Evolutionary conservation across 2,888 invertebrate species (phyloP).

Genomic region (Villa cingulata): DNA sequence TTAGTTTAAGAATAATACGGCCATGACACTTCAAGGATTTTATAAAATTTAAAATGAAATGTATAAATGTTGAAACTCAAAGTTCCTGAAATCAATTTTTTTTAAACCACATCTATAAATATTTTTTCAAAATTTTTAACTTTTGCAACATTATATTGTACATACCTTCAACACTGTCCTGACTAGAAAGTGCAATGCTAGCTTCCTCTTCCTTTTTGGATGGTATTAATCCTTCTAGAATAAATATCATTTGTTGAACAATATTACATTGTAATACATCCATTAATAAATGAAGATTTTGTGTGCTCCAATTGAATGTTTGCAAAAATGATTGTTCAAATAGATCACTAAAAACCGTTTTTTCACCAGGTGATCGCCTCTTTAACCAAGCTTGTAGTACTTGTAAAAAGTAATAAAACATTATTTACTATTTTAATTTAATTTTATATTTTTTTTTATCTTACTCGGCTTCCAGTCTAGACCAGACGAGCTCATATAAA

Average conservation of each 20-base stretch:
- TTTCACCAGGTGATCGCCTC: constrained; percentile 44
- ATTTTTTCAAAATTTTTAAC: no score
- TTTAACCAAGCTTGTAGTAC: constrained; percentile 78
- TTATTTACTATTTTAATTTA: not conserved
- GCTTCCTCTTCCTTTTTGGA: constrained; percentile 50
- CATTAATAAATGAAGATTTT: constrained; percentile 71
- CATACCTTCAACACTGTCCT: constrained; percentile 40
- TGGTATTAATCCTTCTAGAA: constrained; percentile 78
- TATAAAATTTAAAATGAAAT: no score
- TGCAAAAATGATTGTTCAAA: constrained; percentile 63
- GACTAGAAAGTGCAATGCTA: constrained; percentile 35
- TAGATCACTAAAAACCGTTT: constrained; percentile 53
- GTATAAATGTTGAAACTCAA: no score
- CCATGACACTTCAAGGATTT: no score
- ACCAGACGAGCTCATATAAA: constrained; percentile 95
- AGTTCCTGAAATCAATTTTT: no score
- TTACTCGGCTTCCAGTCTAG: constrained; percentile 76
- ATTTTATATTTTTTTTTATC: constrained; percentile 6
- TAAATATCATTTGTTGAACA: constrained; percentile 67
- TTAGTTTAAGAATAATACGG: no score
- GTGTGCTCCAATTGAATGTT: constrained; percentile 70
- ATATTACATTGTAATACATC: constrained; percentile 82
- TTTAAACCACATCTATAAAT: no score
- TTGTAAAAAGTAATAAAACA: constrained; percentile 10
- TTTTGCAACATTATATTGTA: no score